Conservation (phyloP, 1,140 invertebrate species). For the Drosophila ananassae region DNA sequence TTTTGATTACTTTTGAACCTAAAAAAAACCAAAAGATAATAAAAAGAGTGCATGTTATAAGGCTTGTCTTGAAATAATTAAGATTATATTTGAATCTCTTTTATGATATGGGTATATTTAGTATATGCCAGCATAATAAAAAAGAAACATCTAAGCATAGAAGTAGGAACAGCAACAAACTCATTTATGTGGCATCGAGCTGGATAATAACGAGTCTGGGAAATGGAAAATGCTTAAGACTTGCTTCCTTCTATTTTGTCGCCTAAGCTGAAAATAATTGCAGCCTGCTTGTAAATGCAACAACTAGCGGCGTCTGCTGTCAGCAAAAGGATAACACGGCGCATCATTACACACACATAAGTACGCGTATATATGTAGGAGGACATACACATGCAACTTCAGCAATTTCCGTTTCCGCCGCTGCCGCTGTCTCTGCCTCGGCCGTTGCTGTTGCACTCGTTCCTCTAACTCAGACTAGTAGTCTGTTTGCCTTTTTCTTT, state of each 20-base stretch:
- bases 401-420: conserved; percentile 80
- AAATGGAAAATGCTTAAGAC: conserved; percentile 76
- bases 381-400: conserved; percentile 63
- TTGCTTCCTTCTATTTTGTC: conserved; percentile 83
- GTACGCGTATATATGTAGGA: neutral
- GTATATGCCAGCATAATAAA: conserved; percentile 15
- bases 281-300: conserved; percentile 77
- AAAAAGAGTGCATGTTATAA: no score
- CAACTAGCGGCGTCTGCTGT: conserved; percentile 70
- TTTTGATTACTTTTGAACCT: no score
- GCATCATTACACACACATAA: conserved; percentile 71
- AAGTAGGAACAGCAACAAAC: conserved; percentile 43
- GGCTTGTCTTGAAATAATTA: no score
- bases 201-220: conserved; percentile 62
- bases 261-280: conserved; percentile 84
- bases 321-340: conserved; percentile 72
- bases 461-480: conserved; percentile 32
- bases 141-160: conserved; percentile 1
- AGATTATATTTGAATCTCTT: no score
- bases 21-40: no score
- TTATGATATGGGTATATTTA: no score
- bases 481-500: conserved; percentile 38
- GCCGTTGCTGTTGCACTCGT: conserved; percentile 39
- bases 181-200: conserved; percentile 60
- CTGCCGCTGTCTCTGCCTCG: conserved; percentile 58